phyloP scores from a whole-genome alignment of 1,140 invertebrate genomes.

The Lordiphosa collinella region DNA sequence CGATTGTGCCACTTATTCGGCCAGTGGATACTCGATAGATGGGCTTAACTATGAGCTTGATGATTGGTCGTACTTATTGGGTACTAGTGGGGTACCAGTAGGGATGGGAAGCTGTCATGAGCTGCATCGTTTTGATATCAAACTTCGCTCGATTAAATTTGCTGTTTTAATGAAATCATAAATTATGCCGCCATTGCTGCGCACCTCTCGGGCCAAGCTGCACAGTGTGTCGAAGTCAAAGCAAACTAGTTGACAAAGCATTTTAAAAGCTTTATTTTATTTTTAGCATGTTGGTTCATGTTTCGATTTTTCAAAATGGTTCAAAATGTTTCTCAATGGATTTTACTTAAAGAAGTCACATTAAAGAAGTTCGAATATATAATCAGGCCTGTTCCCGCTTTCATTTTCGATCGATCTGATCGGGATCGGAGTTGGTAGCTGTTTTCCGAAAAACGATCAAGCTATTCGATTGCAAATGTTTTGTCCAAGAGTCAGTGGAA shows the following conservation, averaged over 20 bases:
- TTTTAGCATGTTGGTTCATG: no score
- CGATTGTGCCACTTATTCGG: constrained; percentile 73
- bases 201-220: constrained; percentile 2
- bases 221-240: constrained; percentile 17
- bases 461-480: no score
- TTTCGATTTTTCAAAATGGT: no score
- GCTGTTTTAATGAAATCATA: constrained; percentile 76
- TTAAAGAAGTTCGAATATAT: no score
- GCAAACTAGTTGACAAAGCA: not conserved
- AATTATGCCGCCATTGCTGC: constrained; percentile 55
- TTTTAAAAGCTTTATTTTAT: no score
- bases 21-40: constrained; percentile 49
- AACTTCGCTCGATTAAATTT: constrained; percentile 66
- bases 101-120: constrained; percentile 32
- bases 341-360: no score
- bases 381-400: no score
- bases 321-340: no score
- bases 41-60: constrained; percentile 13
- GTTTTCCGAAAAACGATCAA: no score
- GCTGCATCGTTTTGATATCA: constrained; percentile 38
- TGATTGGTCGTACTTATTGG: constrained; percentile 29
- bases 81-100: not conserved
- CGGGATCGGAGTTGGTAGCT: no score
- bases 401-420: no score
- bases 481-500: no score